Evolutionary conservation across 37 sponge, comb jelly and placozoan species (phyloP).

Genomic region (Diacarnus erythraeanus): DNA sequence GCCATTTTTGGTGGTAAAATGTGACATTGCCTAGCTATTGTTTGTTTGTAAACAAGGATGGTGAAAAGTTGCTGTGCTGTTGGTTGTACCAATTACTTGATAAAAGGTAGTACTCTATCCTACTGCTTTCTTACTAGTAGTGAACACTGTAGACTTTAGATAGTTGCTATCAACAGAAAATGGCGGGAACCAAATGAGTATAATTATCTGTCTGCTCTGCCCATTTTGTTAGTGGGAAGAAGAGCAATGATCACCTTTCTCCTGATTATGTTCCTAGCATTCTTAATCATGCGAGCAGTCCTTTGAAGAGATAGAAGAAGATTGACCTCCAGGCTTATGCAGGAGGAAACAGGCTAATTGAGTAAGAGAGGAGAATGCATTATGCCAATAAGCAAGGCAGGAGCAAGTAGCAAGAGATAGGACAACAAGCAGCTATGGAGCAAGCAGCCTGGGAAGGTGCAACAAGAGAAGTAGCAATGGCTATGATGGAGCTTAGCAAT

Average conservation of each 20-base stretch:
- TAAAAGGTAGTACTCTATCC: slow-evolving; percentile 31
- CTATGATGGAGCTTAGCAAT: not conserved
- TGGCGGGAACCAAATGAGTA: slow-evolving; percentile 48
- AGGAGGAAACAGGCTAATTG: slow-evolving; percentile 25
- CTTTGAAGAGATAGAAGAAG: slow-evolving; percentile 35
- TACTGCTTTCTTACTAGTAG: slow-evolving; percentile 45
- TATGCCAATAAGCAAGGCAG: not conserved
- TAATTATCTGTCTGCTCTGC: slow-evolving; percentile 43
- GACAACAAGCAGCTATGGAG: not conserved
- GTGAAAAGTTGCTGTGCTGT: slow-evolving; percentile 60
- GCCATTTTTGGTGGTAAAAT: slow-evolving; percentile 5
- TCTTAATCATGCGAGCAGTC: slow-evolving; percentile 33
- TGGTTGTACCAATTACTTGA: slow-evolving; percentile 28
- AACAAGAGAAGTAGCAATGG: not conserved
- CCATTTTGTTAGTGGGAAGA: slow-evolving; percentile 55
- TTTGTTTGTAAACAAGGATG: slow-evolving; percentile 6
- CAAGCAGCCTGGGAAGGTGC: not conserved
- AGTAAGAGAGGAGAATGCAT: slow-evolving; percentile 23
- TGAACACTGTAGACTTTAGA: slow-evolving; percentile 29
- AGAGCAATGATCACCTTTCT: slow-evolving; percentile 54
- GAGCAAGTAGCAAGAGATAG: slow-evolving; percentile 3
- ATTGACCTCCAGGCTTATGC: slow-evolving; percentile 14
- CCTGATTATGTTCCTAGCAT: slow-evolving; percentile 63
- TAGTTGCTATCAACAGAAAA: slow-evolving; percentile 43
- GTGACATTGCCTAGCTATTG: not conserved